Evolutionary conservation across 2,113 vertebrate genomes (phyloP), one percentile per base, ranked within the genome.

Genomic region (Corynorhinus townsendii): DNA sequence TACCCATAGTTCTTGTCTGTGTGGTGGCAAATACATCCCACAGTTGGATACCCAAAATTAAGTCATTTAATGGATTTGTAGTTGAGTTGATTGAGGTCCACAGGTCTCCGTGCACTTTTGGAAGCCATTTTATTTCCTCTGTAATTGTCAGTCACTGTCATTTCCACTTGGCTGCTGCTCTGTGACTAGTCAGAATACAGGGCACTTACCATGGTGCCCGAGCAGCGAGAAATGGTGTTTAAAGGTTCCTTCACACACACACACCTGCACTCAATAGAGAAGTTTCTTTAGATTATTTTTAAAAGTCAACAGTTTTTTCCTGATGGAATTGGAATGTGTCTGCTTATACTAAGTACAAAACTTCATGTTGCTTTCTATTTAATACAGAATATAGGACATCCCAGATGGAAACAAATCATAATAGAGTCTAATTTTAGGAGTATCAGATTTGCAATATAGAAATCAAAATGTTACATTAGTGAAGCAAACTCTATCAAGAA

Each of bases 71-170:
- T 98, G 97, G 98, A 95, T 97, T 97, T 98, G 95, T 95, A 96
- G 96, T 97, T 98, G 92, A 96, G 96, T 90, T 98, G 97, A 98
- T 97, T 98, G 97, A 98, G 97, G 97, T 98, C 96, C 59, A 91
- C 93, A 91, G 96, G 93, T 98, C 90, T 97, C 95, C 35, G 43
- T 96, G 95, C 80, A 45, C 92, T 97, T 97, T 76, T 97, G 91
- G 97, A 95, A 98, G 96, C 79, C 96, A 96, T 97, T 96, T 98
- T 95, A 98, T 97, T 98, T 92, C 52, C 93, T 95, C 96, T 97
- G 95, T 97, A 97, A 95, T 97, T 98, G 98, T 98, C 98, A 98
- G 71, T 98, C 98, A 98, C 93, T 97, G 97, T 98, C 97, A 95
- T 98, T 98, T 98, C 96, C 96, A 97, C 98, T 97, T 98, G 97